phyloP scores from a whole-genome alignment of 2,797 vertebrate species.

The Bradypus variegatus region DNA sequence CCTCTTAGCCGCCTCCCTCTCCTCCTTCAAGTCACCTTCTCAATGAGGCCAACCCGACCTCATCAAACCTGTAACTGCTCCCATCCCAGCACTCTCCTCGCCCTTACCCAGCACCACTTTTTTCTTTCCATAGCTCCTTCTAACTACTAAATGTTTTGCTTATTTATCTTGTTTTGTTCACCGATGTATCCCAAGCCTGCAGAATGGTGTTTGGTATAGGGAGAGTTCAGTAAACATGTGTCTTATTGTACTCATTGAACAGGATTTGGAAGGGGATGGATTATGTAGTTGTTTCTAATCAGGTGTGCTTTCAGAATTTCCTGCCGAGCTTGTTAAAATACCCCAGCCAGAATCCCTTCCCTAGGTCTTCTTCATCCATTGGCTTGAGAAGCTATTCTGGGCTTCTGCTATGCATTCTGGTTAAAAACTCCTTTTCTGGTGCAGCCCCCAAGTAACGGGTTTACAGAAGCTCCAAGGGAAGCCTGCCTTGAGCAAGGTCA shows the following conservation, averaged over 20 bases:
- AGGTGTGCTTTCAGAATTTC: neutral
- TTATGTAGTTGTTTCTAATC: slow-evolving; percentile 5
- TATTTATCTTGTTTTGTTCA: neutral
- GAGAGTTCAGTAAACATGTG: neutral
- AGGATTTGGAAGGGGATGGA: slow-evolving; percentile 3
- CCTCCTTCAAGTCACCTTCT: neutral
- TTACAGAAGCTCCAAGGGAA: neutral
- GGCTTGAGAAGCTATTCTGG: neutral
- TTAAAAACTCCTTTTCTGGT: neutral
- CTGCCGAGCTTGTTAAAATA: neutral
- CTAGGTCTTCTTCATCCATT: neutral
- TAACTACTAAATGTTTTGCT: neutral
- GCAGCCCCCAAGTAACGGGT: neutral
- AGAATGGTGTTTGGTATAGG: neutral
- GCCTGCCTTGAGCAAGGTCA: neutral
- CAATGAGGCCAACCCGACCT: neutral
- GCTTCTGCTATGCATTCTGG: neutral
- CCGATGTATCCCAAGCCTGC: neutral
- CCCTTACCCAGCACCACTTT: neutral
- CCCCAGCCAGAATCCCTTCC: neutral
- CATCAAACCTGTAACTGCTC: neutral
- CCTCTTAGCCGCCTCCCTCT: neutral
- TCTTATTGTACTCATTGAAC: neutral
- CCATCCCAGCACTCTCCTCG: rapidly evolving
- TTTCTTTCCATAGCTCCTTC: neutral